These are phyloP conservation scores for Ennomos fuscantarius DNA, from an alignment of 2,888 invertebrate genomes.

Conservation along the genomic window DNA sequence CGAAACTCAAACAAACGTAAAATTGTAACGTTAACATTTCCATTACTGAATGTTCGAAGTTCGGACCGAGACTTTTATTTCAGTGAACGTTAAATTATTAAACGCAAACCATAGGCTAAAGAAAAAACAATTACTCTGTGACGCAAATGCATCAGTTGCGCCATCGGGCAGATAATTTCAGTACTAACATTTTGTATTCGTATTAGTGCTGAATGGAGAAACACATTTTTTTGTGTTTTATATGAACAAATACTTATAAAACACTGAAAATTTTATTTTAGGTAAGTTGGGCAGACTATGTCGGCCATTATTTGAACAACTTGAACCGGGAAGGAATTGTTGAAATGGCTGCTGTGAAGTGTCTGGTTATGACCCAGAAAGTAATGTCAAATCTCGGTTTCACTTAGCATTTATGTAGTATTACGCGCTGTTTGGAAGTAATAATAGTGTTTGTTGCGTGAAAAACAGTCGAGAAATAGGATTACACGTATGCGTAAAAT, in stretches of 20 bases:
- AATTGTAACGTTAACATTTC: too few relatives aligned
- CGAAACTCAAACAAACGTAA: too few relatives aligned
- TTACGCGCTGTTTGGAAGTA: slow-evolving; percentile 55
- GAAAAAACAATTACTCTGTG: too few relatives aligned
- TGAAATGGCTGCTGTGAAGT: slow-evolving; percentile 58
- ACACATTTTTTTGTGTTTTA: slow-evolving; percentile 82
- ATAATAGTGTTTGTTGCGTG: slow-evolving; percentile 32
- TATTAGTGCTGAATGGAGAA: slow-evolving; percentile 83
- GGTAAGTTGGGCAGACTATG: slow-evolving; percentile 65
- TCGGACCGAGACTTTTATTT: too few relatives aligned
- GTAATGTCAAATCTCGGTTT: slow-evolving; percentile 82
- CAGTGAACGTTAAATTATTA: too few relatives aligned
- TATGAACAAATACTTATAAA: slow-evolving; percentile 78
- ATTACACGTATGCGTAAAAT: slow-evolving; percentile 20
- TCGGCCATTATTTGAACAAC: slow-evolving; percentile 8
- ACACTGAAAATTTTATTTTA: slow-evolving; percentile 73
- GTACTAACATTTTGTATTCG: slow-evolving; percentile 84
- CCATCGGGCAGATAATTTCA: slow-evolving; percentile 63
- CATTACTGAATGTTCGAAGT: too few relatives aligned
- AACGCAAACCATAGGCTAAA: too few relatives aligned
- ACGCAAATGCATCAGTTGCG: slow-evolving; percentile 39
- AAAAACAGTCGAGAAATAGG: slow-evolving; percentile 24
- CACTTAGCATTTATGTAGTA: slow-evolving; percentile 62
- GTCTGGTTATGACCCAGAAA: slow-evolving; percentile 77
- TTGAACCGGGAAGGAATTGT: slow-evolving; percentile 38